phyloP scores from a whole-genome alignment of 2,113 vertebrate species.

The Lamprotornis superbus region DNA sequence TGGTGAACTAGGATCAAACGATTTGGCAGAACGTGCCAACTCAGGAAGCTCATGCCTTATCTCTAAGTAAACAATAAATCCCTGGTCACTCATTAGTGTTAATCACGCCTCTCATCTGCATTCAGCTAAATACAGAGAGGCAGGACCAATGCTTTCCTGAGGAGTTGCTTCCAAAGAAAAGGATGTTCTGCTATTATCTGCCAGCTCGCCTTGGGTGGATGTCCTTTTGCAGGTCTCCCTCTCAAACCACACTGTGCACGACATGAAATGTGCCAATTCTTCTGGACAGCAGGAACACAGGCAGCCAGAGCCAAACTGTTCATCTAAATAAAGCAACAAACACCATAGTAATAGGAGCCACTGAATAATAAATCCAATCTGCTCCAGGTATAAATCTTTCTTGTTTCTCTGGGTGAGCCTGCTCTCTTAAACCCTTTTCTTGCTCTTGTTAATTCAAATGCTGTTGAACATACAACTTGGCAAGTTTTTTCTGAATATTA shows the following conservation, averaged over 20 bases:
- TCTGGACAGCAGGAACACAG: background rate
- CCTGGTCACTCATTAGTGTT: conserved; percentile 75
- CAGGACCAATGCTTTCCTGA: conserved; percentile 41
- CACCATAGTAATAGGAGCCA: background rate
- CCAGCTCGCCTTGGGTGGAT: conserved; percentile 7
- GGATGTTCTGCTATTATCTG: conserved; percentile 63
- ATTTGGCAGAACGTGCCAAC: conserved; percentile 72
- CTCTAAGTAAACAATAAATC: conserved; percentile 78
- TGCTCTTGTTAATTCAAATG: background rate
- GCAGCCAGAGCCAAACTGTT: background rate
- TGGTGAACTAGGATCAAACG: conserved; percentile 1
- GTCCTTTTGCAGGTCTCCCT: conserved; percentile 1
- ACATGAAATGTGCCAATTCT: background rate
- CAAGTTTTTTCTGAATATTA: background rate
- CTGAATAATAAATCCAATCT: background rate
- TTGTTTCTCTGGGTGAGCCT: background rate
- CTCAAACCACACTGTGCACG: background rate
- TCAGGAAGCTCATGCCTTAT: conserved; percentile 72
- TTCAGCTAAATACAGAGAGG: conserved; percentile 71
- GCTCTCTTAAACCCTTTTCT: background rate
- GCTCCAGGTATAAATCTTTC: background rate
- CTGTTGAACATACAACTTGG: background rate
- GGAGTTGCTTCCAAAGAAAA: conserved; percentile 31
- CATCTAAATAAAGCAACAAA: conserved; percentile 45
- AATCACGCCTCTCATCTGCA: conserved; percentile 79